Percentiles rank a stretch among this genome's conserved stretches.
These are phyloP conservation scores for Takifugu ocellatus DNA, from an alignment of 2,797 vertebrate genomes.

Conservation along the genomic window DNA sequence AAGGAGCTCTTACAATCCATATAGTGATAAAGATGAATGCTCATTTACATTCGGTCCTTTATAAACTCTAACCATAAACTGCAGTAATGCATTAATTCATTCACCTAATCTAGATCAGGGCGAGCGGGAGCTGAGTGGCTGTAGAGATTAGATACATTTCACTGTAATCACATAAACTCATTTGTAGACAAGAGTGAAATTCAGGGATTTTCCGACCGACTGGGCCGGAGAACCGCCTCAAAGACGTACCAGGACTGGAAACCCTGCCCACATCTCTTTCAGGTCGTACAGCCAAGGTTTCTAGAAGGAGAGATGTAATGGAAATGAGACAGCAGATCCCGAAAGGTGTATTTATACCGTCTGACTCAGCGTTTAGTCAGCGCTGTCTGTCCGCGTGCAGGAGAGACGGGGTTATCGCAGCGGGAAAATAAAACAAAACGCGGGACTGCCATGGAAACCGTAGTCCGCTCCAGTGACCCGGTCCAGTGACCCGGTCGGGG, in stretches of 20 bases:
- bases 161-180: too few relatives aligned
- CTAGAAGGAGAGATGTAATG: constrained; percentile 61
- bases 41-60: neutral
- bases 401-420: constrained; percentile 20
- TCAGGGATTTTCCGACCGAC: too few relatives aligned
- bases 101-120: too few relatives aligned
- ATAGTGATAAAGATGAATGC: neutral
- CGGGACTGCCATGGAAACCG: constrained; percentile 16
- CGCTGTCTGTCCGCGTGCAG: constrained; percentile 13
- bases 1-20: constrained; percentile 2
- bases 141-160: too few relatives aligned
- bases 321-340: constrained; percentile 35
- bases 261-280: constrained; percentile 89
- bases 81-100: too few relatives aligned
- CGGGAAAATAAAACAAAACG: constrained; percentile 4
- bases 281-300: constrained; percentile 95
- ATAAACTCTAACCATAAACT: too few relatives aligned
- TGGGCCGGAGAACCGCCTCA: neutral
- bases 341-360: constrained; percentile 42
- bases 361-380: constrained; percentile 51
- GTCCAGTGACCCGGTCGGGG: constrained; percentile 15
- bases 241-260: constrained; percentile 86
- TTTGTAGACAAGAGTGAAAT: too few relatives aligned
- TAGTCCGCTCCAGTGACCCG: constrained; percentile 11
- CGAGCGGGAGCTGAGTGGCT: too few relatives aligned